Conservation (phyloP, 2,113 vertebrate species). For the Brachyhypopomus occidentalis region DNA sequence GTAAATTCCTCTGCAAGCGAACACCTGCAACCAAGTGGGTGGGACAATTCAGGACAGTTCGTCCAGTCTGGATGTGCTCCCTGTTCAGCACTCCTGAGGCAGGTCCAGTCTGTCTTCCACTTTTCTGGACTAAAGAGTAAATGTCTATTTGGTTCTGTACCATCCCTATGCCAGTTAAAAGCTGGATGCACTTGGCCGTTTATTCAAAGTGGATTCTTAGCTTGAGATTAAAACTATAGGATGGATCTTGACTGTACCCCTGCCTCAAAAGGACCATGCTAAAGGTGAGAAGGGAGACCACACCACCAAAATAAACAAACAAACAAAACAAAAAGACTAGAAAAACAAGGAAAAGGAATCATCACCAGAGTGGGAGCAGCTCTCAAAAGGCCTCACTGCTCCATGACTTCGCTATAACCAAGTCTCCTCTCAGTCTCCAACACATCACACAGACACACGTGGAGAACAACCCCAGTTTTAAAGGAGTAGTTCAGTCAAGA, state of each 20-base stretch:
- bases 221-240: constrained; percentile 13
- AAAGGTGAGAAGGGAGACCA: neutral
- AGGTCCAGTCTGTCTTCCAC: neutral
- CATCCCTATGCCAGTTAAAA: constrained; percentile 13
- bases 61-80: neutral
- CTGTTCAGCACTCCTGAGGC: neutral
- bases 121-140: neutral
- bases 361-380: constrained; percentile 65
- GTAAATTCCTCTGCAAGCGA: neutral
- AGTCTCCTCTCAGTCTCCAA: constrained; percentile 14
- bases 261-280: constrained; percentile 44
- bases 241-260: constrained; percentile 40
- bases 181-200: neutral
- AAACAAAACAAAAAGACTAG: constrained; percentile 38
- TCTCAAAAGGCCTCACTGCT: constrained; percentile 59
- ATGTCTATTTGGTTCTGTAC: constrained; percentile 16
- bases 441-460: neutral
- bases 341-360: constrained; percentile 31
- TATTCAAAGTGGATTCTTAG: neutral
- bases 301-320: neutral
- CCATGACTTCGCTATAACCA: constrained; percentile 34
- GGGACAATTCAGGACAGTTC: too few species aligned
- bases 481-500: neutral
- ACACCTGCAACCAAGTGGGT: neutral
- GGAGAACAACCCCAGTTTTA: neutral